Conservation (phyloP, 1,140 invertebrate species). For the Microplitis mediator region DNA sequence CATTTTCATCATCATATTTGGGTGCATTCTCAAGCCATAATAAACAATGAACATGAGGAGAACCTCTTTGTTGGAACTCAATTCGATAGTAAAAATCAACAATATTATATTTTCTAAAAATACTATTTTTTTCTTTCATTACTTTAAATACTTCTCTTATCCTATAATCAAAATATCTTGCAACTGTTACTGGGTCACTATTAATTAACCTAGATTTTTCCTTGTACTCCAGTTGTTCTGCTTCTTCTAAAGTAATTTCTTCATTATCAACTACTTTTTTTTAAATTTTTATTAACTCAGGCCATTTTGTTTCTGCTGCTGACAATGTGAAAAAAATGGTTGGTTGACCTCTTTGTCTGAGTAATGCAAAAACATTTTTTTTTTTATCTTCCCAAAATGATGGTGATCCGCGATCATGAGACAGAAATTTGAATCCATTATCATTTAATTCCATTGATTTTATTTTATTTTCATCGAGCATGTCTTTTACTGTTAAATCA, state of each 20-base stretch:
- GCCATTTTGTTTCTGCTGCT: slow-evolving; percentile 2
- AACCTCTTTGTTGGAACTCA: slow-evolving; percentile 60
- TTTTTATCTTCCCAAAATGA: neutral
- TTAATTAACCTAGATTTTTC: neutral
- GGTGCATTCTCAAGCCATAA: slow-evolving; percentile 21
- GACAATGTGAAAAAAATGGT: neutral
- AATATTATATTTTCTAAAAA: slow-evolving; percentile 12
- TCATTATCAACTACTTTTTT: neutral
- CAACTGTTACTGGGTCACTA: neutral
- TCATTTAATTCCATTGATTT: neutral
- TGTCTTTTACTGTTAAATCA: neutral
- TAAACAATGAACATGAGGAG: slow-evolving; percentile 41
- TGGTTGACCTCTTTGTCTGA: neutral
- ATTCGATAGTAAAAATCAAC: slow-evolving; percentile 45
- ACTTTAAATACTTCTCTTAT: neutral
- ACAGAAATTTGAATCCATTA: slow-evolving; percentile 1
- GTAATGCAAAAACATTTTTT: neutral
- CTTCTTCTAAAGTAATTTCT: neutral
- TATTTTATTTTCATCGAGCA: neutral
- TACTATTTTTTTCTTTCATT: neutral
- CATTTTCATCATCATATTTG: slow-evolving; percentile 6
- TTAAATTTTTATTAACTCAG: neutral
- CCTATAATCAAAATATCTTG: slow-evolving; percentile 1
- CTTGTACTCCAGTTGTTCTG: neutral
- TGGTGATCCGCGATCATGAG: neutral